phyloP scores from a whole-genome alignment of 1,140 invertebrate species.

The Gonioctena quinquepunctata region DNA sequence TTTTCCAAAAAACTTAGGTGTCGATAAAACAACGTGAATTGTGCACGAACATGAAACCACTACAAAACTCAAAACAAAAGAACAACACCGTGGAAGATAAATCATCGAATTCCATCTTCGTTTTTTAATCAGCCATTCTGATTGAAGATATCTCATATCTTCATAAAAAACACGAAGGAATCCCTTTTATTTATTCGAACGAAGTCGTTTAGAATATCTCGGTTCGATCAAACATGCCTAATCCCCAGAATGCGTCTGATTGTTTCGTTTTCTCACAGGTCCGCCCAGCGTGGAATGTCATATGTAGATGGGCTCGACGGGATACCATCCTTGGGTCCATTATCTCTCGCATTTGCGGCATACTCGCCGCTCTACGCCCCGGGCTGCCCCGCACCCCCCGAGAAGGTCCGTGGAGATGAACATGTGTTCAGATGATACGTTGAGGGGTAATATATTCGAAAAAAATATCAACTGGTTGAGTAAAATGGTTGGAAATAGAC shows the following conservation, averaged over 20 bases:
- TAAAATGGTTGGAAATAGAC: too few species aligned
- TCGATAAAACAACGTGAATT: too few species aligned
- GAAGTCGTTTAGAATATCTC: conserved; percentile 26
- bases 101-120: not conserved
- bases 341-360: not conserved
- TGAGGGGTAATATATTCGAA: too few species aligned
- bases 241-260: conserved; percentile 33
- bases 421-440: not conserved
- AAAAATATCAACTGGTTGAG: too few species aligned
- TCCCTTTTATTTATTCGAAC: not conserved
- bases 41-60: too few species aligned
- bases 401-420: not conserved
- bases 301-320: not conserved
- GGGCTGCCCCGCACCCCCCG: not conserved
- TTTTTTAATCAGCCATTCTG: not conserved
- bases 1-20: too few species aligned
- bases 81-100: not conserved
- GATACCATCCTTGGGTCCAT: not conserved
- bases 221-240: conserved; percentile 31
- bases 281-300: not conserved
- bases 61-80: not conserved
- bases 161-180: not conserved
- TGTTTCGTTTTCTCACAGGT: conserved; percentile 35
- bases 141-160: not conserved
- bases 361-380: not conserved